phyloP scores from a whole-genome alignment of 2,888 invertebrate genomes.

The Creontiades dilutus region DNA sequence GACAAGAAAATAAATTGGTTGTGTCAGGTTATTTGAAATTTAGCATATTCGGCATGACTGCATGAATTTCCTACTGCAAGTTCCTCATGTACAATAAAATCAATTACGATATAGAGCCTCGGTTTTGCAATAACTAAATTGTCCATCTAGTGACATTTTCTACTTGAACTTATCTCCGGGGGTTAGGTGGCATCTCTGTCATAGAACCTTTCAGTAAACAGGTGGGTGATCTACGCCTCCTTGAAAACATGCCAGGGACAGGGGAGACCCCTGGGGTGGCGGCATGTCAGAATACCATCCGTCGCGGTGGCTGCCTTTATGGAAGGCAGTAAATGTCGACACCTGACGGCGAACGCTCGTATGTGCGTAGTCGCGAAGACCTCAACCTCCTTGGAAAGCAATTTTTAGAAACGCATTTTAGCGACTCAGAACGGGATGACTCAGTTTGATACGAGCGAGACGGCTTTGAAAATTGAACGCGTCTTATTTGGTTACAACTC shows the following conservation, averaged over 20 bases:
- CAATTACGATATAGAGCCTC: too few species aligned
- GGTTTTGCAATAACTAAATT: too few species aligned
- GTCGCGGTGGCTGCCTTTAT: conserved; percentile 4
- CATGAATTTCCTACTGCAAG: too few species aligned
- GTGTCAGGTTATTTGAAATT: too few species aligned
- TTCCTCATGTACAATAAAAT: too few species aligned
- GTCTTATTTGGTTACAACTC: conserved; percentile 28
- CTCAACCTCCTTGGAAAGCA: conserved; percentile 31
- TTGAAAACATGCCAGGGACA: background rate
- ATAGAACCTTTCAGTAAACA: background rate
- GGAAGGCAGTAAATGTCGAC: conserved; percentile 26
- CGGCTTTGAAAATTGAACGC: conserved; percentile 36
- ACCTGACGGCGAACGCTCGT: conserved; percentile 6
- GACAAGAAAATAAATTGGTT: too few species aligned
- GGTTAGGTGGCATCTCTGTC: background rate
- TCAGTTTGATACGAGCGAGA: conserved; percentile 36
- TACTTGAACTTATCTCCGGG: too few species aligned
- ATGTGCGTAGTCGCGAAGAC: background rate
- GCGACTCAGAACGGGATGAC: background rate
- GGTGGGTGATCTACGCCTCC: conserved; percentile 14
- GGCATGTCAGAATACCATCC: conserved; percentile 10
- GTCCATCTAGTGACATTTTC: too few species aligned
- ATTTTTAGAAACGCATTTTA: conserved; percentile 38
- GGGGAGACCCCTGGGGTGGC: background rate
- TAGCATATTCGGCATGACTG: too few species aligned